Percentiles rank a stretch among this genome's conserved stretches.
Conservation (phyloP, 2,888 invertebrate genomes). For the Petrolisthes cinctipes region DNA sequence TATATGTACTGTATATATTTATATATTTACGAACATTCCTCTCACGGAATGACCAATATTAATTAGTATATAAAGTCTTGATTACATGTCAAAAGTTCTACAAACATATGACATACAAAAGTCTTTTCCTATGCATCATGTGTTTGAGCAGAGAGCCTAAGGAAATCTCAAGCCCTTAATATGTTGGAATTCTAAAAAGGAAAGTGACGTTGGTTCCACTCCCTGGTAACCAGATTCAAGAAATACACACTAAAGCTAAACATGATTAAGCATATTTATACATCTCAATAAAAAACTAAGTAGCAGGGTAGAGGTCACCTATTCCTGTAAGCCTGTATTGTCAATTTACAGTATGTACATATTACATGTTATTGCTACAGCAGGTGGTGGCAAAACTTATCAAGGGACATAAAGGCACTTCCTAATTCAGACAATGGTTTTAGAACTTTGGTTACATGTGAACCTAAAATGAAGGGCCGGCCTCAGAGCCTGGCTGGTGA, state of each 20-base stretch:
- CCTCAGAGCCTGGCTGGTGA: too few relatives aligned
- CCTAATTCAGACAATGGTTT: slow-evolving; percentile 60
- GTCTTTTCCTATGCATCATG: slow-evolving; percentile 51
- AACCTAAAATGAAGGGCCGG: slow-evolving; percentile 30
- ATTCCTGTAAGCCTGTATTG: slow-evolving; percentile 58
- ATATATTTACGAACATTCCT: slow-evolving; percentile 32
- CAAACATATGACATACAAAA: slow-evolving; percentile 53
- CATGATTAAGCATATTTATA: slow-evolving; percentile 57
- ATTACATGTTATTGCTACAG: slow-evolving; percentile 58
- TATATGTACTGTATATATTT: not conserved
- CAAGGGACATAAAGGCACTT: slow-evolving; percentile 62
- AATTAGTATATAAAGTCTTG: slow-evolving; percentile 37
- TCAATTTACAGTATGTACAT: slow-evolving; percentile 59
- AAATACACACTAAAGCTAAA: slow-evolving; percentile 29
- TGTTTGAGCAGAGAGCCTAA: slow-evolving; percentile 60
- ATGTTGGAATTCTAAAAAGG: slow-evolving; percentile 44
- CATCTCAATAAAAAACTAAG: slow-evolving; percentile 57
- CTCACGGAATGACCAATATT: slow-evolving; percentile 37
- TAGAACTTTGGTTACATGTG: slow-evolving; percentile 32
- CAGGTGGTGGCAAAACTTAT: slow-evolving; percentile 57
- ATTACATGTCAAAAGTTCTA: slow-evolving; percentile 47
- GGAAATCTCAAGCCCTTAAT: slow-evolving; percentile 47
- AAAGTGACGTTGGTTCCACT: slow-evolving; percentile 46
- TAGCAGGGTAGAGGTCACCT: slow-evolving; percentile 56
- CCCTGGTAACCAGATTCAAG: slow-evolving; percentile 26